These are phyloP conservation scores for Xenopus tropicalis DNA, from an alignment of 2,113 vertebrate genomes.

Conservation along the genomic window DNA sequence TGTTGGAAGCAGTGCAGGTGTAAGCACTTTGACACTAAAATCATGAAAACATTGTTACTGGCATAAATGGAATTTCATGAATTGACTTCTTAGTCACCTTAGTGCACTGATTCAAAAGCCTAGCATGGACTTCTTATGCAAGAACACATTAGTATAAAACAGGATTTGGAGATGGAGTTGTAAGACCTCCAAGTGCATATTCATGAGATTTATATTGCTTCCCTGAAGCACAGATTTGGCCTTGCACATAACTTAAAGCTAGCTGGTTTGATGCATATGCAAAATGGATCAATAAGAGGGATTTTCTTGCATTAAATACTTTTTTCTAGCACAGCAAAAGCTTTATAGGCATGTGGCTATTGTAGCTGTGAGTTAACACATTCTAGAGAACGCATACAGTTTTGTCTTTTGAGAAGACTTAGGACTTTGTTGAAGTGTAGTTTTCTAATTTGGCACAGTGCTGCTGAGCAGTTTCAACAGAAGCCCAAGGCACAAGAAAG, in stretches of 20 bases:
- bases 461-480: slow-evolving; percentile 21
- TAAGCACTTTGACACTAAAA: no score
- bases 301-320: slow-evolving; percentile 40
- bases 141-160: slow-evolving; percentile 23
- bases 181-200: slow-evolving; percentile 32
- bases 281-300: slow-evolving; percentile 39
- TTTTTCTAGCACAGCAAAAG: slow-evolving; percentile 5
- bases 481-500: slow-evolving; percentile 28
- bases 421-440: slow-evolving; percentile 28
- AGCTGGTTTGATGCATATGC: slow-evolving; percentile 24
- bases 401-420: slow-evolving; percentile 20
- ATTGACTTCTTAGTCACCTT: slow-evolving; percentile 4
- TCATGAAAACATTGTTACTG: neutral
- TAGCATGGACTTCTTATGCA: slow-evolving; percentile 12
- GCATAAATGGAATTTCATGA: neutral
- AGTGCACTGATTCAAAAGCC: neutral
- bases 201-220: slow-evolving; percentile 34
- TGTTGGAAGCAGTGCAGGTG: no score
- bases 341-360: neutral
- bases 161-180: slow-evolving; percentile 7
- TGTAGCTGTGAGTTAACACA: slow-evolving; percentile 16
- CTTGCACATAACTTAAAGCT: slow-evolving; percentile 32
- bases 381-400: neutral
- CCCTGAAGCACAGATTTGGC: slow-evolving; percentile 29
- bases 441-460: slow-evolving; percentile 36